Conservation (phyloP, 2,797 vertebrate genomes). For the Karalla daura region DNA sequence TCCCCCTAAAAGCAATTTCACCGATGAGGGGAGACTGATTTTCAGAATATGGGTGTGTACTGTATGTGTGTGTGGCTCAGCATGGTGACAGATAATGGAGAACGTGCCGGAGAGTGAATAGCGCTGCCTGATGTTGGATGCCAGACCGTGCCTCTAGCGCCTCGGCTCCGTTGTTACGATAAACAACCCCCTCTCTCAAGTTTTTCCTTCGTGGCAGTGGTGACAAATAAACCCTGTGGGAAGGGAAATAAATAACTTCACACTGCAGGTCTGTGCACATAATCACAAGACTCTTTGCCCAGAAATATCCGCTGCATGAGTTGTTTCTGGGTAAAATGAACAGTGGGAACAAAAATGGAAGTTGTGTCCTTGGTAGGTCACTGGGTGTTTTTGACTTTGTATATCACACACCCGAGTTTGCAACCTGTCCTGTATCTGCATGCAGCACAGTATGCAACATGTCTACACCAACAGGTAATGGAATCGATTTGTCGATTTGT, state of each 20-base stretch:
- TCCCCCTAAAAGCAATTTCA: slow-evolving; percentile 71
- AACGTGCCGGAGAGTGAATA: slow-evolving; percentile 50
- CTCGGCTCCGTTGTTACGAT: slow-evolving; percentile 27
- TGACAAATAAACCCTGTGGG: slow-evolving; percentile 47
- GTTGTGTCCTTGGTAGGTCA: too few relatives aligned
- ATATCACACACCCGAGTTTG: too few relatives aligned
- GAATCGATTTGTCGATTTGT: too few relatives aligned
- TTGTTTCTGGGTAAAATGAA: slow-evolving; percentile 29
- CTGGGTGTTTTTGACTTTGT: too few relatives aligned
- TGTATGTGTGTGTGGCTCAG: slow-evolving; percentile 9
- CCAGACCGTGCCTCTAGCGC: slow-evolving; percentile 41
- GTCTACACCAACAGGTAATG: too few relatives aligned
- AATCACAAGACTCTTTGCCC: slow-evolving; percentile 34
- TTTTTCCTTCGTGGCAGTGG: slow-evolving; percentile 25
- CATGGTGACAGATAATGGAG: slow-evolving; percentile 54
- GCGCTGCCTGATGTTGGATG: slow-evolving; percentile 37
- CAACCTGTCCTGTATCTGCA: background rate
- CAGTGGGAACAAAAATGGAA: too few relatives aligned
- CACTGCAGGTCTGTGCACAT: slow-evolving; percentile 44
- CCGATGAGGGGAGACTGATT: slow-evolving; percentile 63
- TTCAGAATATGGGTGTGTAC: slow-evolving; percentile 24
- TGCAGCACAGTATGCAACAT: background rate
- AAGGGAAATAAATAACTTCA: slow-evolving; percentile 45
- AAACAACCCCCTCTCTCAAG: slow-evolving; percentile 35
- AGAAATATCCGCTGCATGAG: slow-evolving; percentile 9